Evolutionary conservation across 1,140 invertebrate species (phyloP).

Genomic region (Oreohelix idahoensis): DNA sequence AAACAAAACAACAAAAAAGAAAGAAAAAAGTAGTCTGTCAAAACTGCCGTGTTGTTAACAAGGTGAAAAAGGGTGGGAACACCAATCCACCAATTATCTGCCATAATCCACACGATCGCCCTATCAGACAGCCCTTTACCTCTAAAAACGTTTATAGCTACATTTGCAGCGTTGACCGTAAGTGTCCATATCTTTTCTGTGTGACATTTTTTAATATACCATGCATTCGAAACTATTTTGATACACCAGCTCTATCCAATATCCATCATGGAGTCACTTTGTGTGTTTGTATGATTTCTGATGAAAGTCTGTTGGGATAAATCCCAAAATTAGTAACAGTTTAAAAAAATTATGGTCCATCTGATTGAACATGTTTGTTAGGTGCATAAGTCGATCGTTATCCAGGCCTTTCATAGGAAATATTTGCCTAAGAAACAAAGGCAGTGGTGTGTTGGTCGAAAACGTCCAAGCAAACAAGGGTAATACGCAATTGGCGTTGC

Average conservation of each 20-base stretch:
- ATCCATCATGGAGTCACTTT: neutral
- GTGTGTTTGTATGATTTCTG: neutral
- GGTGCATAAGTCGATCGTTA: slow-evolving; percentile 9
- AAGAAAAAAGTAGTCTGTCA: no score
- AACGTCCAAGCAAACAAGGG: neutral
- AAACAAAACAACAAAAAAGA: no score
- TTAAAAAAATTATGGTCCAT: neutral
- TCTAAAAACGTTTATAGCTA: no score
- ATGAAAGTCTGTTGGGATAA: neutral
- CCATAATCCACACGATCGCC: no score
- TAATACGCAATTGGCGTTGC: neutral
- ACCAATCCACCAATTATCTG: no score
- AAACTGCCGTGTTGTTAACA: no score
- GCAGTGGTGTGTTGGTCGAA: slow-evolving; percentile 15
- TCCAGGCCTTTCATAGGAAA: slow-evolving; percentile 16
- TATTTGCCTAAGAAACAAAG: slow-evolving; percentile 9
- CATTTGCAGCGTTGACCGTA: no score
- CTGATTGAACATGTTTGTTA: neutral
- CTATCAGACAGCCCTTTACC: no score
- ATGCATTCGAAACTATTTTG: neutral
- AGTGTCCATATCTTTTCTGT: no score
- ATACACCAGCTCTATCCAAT: neutral
- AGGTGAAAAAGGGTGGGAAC: no score
- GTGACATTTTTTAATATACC: neutral
- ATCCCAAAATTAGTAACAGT: neutral